Percentiles rank a stretch among this genome's conserved stretches.
phyloP scores from a whole-genome alignment of 2,797 vertebrate genomes.

The Cygnus olor region DNA sequence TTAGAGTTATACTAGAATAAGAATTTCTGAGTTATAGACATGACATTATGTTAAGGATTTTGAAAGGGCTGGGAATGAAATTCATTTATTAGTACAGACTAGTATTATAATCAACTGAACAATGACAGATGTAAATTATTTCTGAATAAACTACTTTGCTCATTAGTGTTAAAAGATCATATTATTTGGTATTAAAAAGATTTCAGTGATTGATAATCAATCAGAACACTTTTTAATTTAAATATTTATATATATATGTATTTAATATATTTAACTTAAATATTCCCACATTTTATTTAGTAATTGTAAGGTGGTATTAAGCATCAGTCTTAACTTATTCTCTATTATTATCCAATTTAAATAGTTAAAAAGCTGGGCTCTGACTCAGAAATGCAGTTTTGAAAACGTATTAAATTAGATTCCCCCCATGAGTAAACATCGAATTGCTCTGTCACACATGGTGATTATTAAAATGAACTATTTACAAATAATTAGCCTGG shows the following conservation, averaged over 20 bases:
- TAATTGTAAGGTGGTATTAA: background rate
- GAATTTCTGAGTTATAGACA: background rate
- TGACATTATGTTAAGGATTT: background rate
- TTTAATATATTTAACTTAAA: background rate
- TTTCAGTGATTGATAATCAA: constrained; percentile 31
- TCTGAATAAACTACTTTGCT: constrained; percentile 35
- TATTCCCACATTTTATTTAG: constrained; percentile 12
- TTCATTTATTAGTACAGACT: background rate
- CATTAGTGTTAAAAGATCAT: background rate
- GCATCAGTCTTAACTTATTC: constrained; percentile 7
- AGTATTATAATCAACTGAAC: background rate
- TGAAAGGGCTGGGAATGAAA: background rate
- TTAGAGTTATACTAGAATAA: background rate
- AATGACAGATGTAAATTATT: background rate
- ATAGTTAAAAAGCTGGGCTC: constrained; percentile 4
- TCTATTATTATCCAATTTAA: constrained; percentile 37
- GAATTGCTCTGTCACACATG: constrained; percentile 2
- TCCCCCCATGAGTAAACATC: background rate
- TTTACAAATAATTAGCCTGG: background rate
- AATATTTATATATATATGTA: too few species aligned
- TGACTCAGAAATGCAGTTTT: constrained; percentile 40
- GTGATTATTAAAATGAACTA: constrained; percentile 6
- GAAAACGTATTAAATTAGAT: constrained; percentile 15
- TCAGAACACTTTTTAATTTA: background rate
- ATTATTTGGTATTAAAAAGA: constrained; percentile 9